A percentile compares a stretch with the other conserved stretches of the same genome.
Conservation (phyloP, 2,113 vertebrate species). For the Esox niger region DNA sequence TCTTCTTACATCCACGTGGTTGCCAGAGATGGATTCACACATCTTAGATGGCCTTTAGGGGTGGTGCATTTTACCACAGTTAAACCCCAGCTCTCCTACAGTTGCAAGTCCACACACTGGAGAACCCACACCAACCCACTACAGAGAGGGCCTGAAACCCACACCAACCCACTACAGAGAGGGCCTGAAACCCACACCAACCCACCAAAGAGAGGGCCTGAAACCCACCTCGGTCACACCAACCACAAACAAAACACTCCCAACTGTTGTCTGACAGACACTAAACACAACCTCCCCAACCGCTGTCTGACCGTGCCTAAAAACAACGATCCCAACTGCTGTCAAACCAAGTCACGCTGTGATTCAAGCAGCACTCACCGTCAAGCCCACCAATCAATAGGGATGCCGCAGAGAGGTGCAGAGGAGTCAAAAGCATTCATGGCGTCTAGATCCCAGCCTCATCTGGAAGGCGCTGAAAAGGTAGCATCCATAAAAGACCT, state of each 20-base stretch:
- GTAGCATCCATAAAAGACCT: background rate
- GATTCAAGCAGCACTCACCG: too few species aligned
- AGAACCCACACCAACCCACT: conserved; percentile 71
- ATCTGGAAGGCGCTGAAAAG: background rate
- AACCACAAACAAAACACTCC: too few species aligned
- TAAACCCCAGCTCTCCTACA: conserved; percentile 88
- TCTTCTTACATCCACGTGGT: conserved; percentile 78
- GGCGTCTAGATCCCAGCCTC: background rate
- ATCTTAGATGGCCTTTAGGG: conserved; percentile 86
- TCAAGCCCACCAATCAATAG: conserved; percentile 16
- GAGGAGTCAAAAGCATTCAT: background rate
- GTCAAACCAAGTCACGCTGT: background rate
- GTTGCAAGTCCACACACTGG: conserved; percentile 61
- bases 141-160: conserved; percentile 78
- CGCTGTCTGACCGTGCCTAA: too few species aligned
- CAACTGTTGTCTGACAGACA: too few species aligned
- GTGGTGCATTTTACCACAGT: conserved; percentile 87
- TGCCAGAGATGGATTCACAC: conserved; percentile 82
- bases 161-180: too few species aligned
- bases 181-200: too few species aligned
- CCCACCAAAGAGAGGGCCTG: too few species aligned
- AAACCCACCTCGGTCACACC: too few species aligned
- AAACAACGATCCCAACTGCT: conserved; percentile 29
- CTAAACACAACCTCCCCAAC: conserved; percentile 40
- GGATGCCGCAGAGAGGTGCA: conserved; percentile 18